Evolutionary conservation across 1,140 invertebrate genomes (phyloP), one percentile per base, ranked within the genome.

Genomic region (Monochamus saltuarius): DNA sequence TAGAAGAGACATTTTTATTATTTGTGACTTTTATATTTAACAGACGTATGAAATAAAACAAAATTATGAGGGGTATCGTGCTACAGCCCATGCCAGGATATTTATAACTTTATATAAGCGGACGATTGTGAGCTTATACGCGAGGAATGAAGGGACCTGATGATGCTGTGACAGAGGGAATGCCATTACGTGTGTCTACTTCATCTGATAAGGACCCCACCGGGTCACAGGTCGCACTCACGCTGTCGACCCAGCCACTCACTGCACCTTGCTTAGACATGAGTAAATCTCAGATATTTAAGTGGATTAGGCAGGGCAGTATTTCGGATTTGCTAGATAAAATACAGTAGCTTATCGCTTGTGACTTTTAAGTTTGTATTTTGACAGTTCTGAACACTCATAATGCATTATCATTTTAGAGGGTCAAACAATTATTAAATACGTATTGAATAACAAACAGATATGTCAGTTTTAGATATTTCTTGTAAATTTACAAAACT

Each of bases 131-230:
- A 29, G 43, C 37, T 37, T 34, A 56, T 14, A 61, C 45, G 39
- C 38, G 59, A 62, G 55, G 61, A 63, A 60, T 60, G 61, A 59
- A 35, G 49, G 36, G 22, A n/a, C 46, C 22, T 34, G 56, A 64
- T 42, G 61, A 64, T 59, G 53, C 61, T 66, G 46, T 66, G 64
- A 64, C 62, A 64, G 45, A 43, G 58, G 50, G 61, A 69, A 68
- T 66, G 64, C 64, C 64, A 68, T 66, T 68, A 66, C 64, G 64
- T 62, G 64, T 68, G 66, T 68, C 58, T 59, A 43, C 51, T 42
- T 37, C 45, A 68, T 68, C 66, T 58, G 66, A 68, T 68, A 66
- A 69, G 52, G 17, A 47, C 38, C 50, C 45, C 14, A 35, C 13
- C 38, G 53, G 67, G 67, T 66, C 67, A 56, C n/a, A 57, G 65